These are phyloP conservation scores for Spatulosminthurus flaviceps DNA, from an alignment of 2,888 invertebrate species.

Conservation along the genomic window DNA sequence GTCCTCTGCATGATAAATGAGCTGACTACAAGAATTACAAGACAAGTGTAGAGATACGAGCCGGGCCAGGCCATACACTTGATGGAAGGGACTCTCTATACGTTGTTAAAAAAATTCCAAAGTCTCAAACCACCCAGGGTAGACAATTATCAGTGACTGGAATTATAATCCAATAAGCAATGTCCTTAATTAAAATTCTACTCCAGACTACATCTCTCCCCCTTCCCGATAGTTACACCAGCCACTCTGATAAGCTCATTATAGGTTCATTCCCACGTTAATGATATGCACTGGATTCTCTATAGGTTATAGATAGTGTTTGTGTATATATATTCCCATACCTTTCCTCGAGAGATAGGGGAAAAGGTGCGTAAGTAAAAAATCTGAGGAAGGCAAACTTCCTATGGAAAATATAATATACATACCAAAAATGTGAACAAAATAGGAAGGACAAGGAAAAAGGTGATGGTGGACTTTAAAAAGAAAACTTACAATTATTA, in stretches of 20 bases:
- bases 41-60: background rate
- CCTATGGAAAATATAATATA: too few relatives aligned
- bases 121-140: constrained; percentile 63
- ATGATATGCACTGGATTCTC: background rate
- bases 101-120: constrained; percentile 52
- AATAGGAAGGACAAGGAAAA: background rate
- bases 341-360: too few relatives aligned
- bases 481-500: background rate
- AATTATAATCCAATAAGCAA: constrained; percentile 45
- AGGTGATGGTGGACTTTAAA: background rate
- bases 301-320: too few relatives aligned
- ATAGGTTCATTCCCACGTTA: constrained; percentile 50
- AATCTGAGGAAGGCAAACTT: too few relatives aligned
- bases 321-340: too few relatives aligned
- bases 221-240: constrained; percentile 49
- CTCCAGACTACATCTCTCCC: constrained; percentile 44
- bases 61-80: background rate
- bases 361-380: too few relatives aligned
- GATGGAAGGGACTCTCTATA: constrained; percentile 22
- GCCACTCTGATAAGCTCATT: constrained; percentile 61
- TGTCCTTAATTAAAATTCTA: constrained; percentile 62
- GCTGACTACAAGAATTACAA: background rate
- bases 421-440: too few relatives aligned
- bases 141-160: constrained; percentile 62
- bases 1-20: constrained; percentile 42